Evolutionary conservation across 1,140 invertebrate genomes (phyloP).

Genomic region (Zaprionus taronus): DNA sequence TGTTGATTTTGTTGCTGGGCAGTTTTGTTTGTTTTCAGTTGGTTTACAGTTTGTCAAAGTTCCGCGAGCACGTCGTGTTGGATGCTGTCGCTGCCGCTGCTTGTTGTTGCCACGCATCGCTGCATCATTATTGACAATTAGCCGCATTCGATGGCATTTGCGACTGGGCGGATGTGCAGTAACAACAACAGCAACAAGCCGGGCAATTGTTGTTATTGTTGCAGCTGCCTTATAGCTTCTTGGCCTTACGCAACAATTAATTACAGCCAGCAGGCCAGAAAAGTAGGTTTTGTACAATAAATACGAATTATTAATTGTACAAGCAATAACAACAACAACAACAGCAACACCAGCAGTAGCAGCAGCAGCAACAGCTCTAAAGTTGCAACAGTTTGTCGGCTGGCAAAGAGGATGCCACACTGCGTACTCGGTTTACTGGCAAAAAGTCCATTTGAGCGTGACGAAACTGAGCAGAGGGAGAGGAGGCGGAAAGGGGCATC

Average conservation of each 20-base stretch:
- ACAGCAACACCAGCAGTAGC: constrained; percentile 13
- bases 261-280: constrained; percentile 72
- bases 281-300: constrained; percentile 74
- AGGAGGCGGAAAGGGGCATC: neutral
- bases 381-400: constrained; percentile 62
- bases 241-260: constrained; percentile 79
- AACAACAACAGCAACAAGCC: constrained; percentile 30
- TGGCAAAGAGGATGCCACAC: constrained; percentile 36
- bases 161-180: constrained; percentile 68
- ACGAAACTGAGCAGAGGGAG: constrained; percentile 17
- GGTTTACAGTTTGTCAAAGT: constrained; percentile 71
- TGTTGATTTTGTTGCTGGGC: constrained; percentile 58
- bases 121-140: constrained; percentile 82
- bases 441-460: constrained; percentile 70
- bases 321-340: constrained; percentile 26
- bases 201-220: constrained; percentile 22
- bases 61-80: constrained; percentile 60
- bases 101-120: constrained; percentile 68
- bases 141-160: constrained; percentile 75
- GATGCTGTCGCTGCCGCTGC: constrained; percentile 47
- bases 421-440: constrained; percentile 32
- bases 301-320: constrained; percentile 72
- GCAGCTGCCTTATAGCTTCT: constrained; percentile 64
- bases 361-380: constrained; percentile 28
- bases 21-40: constrained; percentile 77